Evolutionary conservation across 2,888 invertebrate genomes (phyloP).

Genomic region (Eristalis tenax): DNA sequence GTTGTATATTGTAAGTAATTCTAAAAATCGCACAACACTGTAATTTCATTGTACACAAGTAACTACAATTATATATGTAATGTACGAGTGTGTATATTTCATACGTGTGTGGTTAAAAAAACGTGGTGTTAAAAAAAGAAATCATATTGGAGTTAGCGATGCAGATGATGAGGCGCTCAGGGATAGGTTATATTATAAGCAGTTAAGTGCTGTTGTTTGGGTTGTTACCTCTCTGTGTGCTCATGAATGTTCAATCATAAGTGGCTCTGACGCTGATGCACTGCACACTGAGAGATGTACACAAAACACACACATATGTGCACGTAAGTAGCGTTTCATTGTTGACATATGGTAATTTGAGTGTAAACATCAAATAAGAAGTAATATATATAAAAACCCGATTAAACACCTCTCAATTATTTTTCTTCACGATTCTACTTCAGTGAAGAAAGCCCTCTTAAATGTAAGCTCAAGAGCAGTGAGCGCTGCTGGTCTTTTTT

Average conservation of each 20-base stretch:
- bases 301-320: not conserved
- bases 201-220: conserved; percentile 42
- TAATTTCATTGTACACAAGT: not conserved
- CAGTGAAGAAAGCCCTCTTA: conserved; percentile 56
- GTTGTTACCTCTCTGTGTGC: conserved; percentile 38
- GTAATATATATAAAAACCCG: conserved; percentile 77
- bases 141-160: conserved; percentile 50
- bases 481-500: conserved; percentile 69
- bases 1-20: too few species aligned
- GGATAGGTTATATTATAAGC: conserved; percentile 32
- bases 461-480: conserved; percentile 45
- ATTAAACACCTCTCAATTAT: conserved; percentile 81
- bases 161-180: conserved; percentile 52
- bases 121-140: conserved; percentile 20
- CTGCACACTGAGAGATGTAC: conserved; percentile 13
- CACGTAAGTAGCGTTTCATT: conserved; percentile 55
- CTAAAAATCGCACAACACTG: too few species aligned
- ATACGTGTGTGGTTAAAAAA: not conserved
- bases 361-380: conserved; percentile 66
- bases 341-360: conserved; percentile 72
- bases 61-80: not conserved
- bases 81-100: not conserved
- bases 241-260: conserved; percentile 37
- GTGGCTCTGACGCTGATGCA: conserved; percentile 34
- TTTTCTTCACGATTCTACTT: conserved; percentile 72